Evolutionary conservation across 2,888 invertebrate species (phyloP).

Genomic region (Allacma fusca): DNA sequence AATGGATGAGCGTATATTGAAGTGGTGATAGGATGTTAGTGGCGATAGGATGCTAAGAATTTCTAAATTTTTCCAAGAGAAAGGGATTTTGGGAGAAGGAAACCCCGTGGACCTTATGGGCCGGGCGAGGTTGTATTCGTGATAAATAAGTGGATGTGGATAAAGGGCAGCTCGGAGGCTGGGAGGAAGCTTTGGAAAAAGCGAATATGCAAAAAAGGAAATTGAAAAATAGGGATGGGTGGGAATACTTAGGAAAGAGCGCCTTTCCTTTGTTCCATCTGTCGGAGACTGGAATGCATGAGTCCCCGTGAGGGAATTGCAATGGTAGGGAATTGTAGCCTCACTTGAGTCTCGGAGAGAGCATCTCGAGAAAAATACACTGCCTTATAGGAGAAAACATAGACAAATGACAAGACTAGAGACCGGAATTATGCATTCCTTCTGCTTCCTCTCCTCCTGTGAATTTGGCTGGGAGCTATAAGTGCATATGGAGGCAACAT

Average conservation of each 20-base stretch:
- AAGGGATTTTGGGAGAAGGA: too few species aligned
- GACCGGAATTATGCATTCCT: neutral
- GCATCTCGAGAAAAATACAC: neutral
- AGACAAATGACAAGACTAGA: constrained; percentile 13
- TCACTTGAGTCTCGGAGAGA: too few species aligned
- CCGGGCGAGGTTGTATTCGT: too few species aligned
- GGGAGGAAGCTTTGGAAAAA: neutral
- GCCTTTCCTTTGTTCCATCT: constrained; percentile 14
- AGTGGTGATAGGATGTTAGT: too few species aligned
- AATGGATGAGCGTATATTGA: too few species aligned
- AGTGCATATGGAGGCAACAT: neutral
- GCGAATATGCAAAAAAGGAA: neutral
- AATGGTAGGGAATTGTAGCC: neutral
- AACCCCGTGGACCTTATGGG: too few species aligned
- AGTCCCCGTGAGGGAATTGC: constrained; percentile 7
- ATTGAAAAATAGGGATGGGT: neutral
- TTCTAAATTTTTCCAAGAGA: too few species aligned
- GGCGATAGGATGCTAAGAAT: too few species aligned
- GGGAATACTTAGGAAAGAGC: neutral
- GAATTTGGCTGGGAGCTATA: neutral
- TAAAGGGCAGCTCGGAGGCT: neutral
- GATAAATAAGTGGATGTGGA: constrained; percentile 4
- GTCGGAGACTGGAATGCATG: neutral
- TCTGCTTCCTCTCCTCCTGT: too few species aligned
- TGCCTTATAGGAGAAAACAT: neutral